Evolutionary conservation across 2,888 invertebrate species (phyloP).

Genomic region (Phyllotreta striolata): DNA sequence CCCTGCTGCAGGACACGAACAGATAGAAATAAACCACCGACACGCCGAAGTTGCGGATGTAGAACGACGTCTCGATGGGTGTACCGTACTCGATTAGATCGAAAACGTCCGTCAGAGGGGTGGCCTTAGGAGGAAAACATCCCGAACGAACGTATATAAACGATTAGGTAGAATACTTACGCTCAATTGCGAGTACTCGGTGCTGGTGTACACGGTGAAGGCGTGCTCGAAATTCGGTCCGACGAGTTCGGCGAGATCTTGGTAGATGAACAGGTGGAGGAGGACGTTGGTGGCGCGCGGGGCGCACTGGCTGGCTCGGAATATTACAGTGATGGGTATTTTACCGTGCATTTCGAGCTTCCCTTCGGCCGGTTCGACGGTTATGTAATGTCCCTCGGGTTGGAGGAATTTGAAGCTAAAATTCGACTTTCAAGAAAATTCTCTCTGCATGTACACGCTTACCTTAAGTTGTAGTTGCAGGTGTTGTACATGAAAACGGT

Average conservation of each 20-base stretch:
- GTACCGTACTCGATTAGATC: slow-evolving; percentile 51
- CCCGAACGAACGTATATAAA: too few species aligned
- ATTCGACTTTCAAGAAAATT: slow-evolving; percentile 3
- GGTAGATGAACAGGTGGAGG: slow-evolving; percentile 41
- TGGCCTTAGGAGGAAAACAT: too few species aligned
- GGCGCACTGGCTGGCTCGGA: slow-evolving; percentile 41
- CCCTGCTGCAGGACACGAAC: slow-evolving; percentile 42
- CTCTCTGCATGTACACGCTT: slow-evolving; percentile 35
- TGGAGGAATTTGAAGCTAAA: slow-evolving; percentile 41
- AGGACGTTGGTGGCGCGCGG: slow-evolving; percentile 36
- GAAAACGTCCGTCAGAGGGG: slow-evolving; percentile 56
- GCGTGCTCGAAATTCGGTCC: slow-evolving; percentile 42
- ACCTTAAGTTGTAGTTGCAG: slow-evolving; percentile 58
- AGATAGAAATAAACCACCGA: slow-evolving; percentile 56
- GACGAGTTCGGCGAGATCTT: slow-evolving; percentile 41
- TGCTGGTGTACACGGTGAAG: slow-evolving; percentile 39
- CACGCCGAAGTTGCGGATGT: slow-evolving; percentile 59
- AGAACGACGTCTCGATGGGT: slow-evolving; percentile 51
- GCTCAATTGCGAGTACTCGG: slow-evolving; percentile 47
- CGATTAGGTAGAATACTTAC: slow-evolving; percentile 41
- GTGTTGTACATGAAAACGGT: slow-evolving; percentile 57
- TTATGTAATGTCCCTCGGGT: slow-evolving; percentile 32
- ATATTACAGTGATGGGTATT: slow-evolving; percentile 37
- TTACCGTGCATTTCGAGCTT: slow-evolving; percentile 45
- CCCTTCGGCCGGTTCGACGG: slow-evolving; percentile 42